Evolutionary conservation across 2,797 vertebrate species (phyloP), one percentile per base, ranked within the genome.

Genomic region (Lacerta agilis): DNA sequence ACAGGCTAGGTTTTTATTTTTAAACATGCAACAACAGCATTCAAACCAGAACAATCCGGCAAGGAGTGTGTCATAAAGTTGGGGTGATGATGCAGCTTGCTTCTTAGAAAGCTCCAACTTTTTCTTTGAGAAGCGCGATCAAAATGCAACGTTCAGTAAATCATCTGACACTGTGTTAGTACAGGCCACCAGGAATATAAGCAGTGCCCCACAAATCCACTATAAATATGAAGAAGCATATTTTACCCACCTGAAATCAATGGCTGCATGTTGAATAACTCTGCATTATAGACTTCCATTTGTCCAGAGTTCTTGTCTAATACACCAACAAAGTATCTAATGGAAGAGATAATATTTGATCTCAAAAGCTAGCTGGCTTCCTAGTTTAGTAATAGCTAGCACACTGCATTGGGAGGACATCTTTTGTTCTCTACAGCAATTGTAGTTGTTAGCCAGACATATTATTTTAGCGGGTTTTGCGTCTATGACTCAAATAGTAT

Each of bases 241-340:
- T 10, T 87, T 89, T 25, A 86, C 93, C 49, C 95, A 99, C 98
- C 98, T 97, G 97, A 96, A 89, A 99, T 96, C 15, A 97, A 86
- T 1, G 99, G 98, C 71, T 98, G 97, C 98, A 99, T 97, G 87
- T 97, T 98, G 94, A 98, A 98, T 45, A 98, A 92, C 87, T 98
- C 98, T 78, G 99, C 98, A 15, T 96, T 97, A 91, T 98, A 98
- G 33, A 99, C 96, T 38, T 98, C 97, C 98, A 99, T 98, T 86
- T 97, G 92, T 94, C 98, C 98, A 38, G 98, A 98, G 49, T 94
- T 93, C 95, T 97, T 98, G 96, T 99, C 97, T 86, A 99, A 86
- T 79, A 99, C 97, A 0, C 99, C 99, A 23, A 99, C 97, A 95
- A 98, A 99, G 93, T 99, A 98, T 87, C 99, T 99, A 88, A 82